Evolutionary conservation across 2,797 vertebrate species (phyloP).

Genomic region (Malurus leucopterus): DNA sequence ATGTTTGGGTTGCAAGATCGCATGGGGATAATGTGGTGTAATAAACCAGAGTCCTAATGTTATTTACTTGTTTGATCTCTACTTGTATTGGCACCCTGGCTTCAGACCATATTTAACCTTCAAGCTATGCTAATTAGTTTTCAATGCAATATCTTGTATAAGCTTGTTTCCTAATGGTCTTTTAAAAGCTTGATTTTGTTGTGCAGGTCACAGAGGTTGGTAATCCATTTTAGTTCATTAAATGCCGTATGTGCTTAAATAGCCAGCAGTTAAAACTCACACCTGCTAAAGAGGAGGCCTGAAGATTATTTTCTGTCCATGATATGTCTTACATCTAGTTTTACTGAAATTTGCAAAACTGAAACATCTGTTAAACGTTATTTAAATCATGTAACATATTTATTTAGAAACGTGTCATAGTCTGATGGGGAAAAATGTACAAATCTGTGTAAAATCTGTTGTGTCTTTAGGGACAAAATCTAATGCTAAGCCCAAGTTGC

Average conservation of each 20-base stretch:
- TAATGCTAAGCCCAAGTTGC: not conserved
- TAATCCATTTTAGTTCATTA: slow-evolving; percentile 25
- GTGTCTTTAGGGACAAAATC: not conserved
- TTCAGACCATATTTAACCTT: not conserved
- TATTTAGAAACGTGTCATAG: slow-evolving; percentile 1
- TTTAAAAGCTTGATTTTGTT: not conserved
- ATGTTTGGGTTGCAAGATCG: not conserved
- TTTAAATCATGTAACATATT: not conserved
- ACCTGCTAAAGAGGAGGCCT: not conserved
- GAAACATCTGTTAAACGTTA: not conserved
- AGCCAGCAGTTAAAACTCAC: not conserved
- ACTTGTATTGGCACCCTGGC: not conserved
- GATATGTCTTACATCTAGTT: not conserved
- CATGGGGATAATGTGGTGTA: not conserved
- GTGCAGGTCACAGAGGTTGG: not conserved
- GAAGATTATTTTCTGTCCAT: not conserved
- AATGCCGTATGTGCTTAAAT: not conserved
- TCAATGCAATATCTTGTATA: not conserved
- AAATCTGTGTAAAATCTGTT: not conserved
- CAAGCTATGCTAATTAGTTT: not conserved
- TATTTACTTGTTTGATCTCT: not conserved
- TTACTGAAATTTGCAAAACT: not conserved
- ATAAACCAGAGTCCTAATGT: not conserved
- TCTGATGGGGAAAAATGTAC: not conserved
- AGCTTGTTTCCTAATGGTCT: not conserved